Evolutionary conservation across 2,888 invertebrate genomes (phyloP).

Genomic region (Rotaria sp.): DNA sequence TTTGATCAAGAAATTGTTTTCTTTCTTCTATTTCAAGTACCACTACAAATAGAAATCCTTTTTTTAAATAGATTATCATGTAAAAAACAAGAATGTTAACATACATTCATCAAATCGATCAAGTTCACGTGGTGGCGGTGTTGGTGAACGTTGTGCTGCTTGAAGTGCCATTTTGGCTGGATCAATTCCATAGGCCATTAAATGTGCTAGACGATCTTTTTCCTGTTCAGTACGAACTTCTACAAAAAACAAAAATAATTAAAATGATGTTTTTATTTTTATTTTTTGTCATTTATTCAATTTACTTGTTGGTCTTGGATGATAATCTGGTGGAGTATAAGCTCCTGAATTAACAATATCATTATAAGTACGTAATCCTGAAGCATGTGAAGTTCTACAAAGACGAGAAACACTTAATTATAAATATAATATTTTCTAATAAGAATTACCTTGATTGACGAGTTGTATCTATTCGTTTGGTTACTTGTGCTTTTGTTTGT

Average conservation of each 20-base stretch:
- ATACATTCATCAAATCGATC: slow-evolving; percentile 55
- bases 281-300: background rate
- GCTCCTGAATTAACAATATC: slow-evolving; percentile 52
- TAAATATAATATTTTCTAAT: background rate
- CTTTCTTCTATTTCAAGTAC: slow-evolving; percentile 53
- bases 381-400: background rate
- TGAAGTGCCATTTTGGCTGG: slow-evolving; percentile 42
- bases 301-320: slow-evolving; percentile 45
- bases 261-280: background rate
- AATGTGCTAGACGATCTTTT: slow-evolving; percentile 52
- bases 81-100: slow-evolving; percentile 36
- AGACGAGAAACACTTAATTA: background rate
- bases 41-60: slow-evolving; percentile 45
- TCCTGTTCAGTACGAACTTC: slow-evolving; percentile 47
- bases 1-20: slow-evolving; percentile 49
- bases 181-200: slow-evolving; percentile 55
- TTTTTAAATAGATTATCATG: background rate
- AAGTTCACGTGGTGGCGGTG: slow-evolving; percentile 39
- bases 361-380: slow-evolving; percentile 47
- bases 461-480: background rate
- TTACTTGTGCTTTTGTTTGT: background rate
- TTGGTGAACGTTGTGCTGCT: slow-evolving; percentile 42
- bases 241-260: background rate
- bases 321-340: slow-evolving; percentile 50
- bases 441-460: background rate